Base-by-base conservation (phyloP, 2,113 vertebrate genomes). In the Heterotis niloticus region DNA sequence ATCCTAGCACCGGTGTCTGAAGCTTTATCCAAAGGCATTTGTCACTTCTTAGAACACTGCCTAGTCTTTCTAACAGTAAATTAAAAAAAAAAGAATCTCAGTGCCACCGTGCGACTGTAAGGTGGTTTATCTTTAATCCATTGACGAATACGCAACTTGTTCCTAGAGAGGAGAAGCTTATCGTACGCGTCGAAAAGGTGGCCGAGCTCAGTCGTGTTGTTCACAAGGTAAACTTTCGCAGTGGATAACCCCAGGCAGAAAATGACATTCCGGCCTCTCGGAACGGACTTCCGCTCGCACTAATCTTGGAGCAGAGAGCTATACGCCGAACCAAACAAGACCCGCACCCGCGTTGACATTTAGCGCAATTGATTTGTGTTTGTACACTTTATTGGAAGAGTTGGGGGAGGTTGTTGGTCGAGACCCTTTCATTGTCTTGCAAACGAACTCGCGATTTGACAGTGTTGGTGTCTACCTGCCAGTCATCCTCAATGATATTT, bases 11-110 rank as follows among this genome's bases (percentile, higher is more conserved):
- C 20, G 69, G 51, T 72, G 69, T 72, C 69, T 72, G 52, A 72
- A 72, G 69, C 69, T 72, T 72, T 72, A 51, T 72, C 69, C 69
- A 54, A 52, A 72, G 69, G 54, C 51, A 52, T 72, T 52, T 72
- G 69, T 72, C 69, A 72, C 69, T 70, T 34, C 67, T 52, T 52
- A 72, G 69, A 72, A 23, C 69, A 52, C 34, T 54, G 69, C 69
- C 20, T 23, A 72, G 69, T 51, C 69, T 72, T 52, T 72, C 51
- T 34, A 52, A 34, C 18, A 72, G 44, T 52, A 72, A 70, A 51
- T 71, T 44, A n/a, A 44, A 52, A 23, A 71, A 12, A 52, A 28
- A 10, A n/a, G 18, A 65, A 13, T 54, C n/a, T 54, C 69, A 12
- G 9, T 20, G 44, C 51, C 69, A 51, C n/a, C 23, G 34, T n/a